A percentile compares a stretch with the other conserved stretches of the same genome.
Evolutionary conservation across 1,140 invertebrate genomes (phyloP).

Genomic region (Zaprionus inermis): DNA sequence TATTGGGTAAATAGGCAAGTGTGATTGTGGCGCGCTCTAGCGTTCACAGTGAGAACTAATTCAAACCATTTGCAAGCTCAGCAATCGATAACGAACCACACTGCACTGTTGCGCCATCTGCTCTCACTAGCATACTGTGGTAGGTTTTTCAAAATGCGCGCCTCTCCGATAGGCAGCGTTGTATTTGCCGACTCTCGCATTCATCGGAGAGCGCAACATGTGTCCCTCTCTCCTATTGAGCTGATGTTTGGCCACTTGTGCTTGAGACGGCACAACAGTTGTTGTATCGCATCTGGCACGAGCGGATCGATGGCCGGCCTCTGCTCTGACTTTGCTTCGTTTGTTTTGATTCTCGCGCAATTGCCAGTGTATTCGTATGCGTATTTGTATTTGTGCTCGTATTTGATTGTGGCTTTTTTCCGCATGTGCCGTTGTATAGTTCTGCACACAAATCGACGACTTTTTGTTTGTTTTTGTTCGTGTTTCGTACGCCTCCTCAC

Average conservation of each 20-base stretch:
- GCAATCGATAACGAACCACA: background rate
- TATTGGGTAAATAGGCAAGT: background rate
- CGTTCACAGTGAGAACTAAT: background rate
- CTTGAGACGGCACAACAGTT: slow-evolving; percentile 30
- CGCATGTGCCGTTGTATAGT: background rate
- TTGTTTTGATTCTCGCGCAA: slow-evolving; percentile 25
- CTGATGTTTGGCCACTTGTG: slow-evolving; percentile 25
- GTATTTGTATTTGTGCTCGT: background rate
- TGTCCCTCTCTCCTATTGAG: slow-evolving; percentile 4
- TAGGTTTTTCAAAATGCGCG: background rate
- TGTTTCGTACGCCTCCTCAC: background rate
- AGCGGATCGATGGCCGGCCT: slow-evolving; percentile 11
- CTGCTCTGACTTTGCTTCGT: slow-evolving; percentile 16
- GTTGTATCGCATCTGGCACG: slow-evolving; percentile 29
- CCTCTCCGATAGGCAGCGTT: slow-evolving; percentile 7
- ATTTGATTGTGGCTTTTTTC: slow-evolving; percentile 20
- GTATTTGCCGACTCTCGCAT: background rate
- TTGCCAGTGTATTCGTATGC: background rate
- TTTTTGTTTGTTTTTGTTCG: slow-evolving; percentile 42
- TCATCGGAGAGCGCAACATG: slow-evolving; percentile 28
- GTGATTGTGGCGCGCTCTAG: background rate
- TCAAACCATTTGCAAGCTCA: background rate
- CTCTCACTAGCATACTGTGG: background rate
- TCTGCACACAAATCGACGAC: background rate
- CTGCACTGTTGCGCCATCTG: background rate